Evolutionary conservation across 2,888 invertebrate genomes (phyloP).

Genomic region (Sympetrum striolatum): DNA sequence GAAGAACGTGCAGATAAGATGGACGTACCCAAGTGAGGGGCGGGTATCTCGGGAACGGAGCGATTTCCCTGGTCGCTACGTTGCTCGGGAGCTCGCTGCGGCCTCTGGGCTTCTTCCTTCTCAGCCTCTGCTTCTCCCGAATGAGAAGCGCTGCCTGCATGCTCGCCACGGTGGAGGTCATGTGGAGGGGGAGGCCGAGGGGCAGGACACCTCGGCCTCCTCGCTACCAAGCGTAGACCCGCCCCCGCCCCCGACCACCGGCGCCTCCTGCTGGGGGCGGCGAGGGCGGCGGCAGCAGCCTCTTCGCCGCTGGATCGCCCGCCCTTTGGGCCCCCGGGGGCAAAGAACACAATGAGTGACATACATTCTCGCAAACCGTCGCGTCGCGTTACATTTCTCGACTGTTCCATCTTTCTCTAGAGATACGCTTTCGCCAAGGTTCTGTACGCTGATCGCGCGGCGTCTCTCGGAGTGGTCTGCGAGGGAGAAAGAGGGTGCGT

Average conservation of each 20-base stretch:
- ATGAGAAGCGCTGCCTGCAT: constrained; percentile 95
- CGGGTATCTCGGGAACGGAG: constrained; percentile 87
- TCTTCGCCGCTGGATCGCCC: constrained; percentile 38
- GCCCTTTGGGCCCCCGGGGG: constrained; percentile 51
- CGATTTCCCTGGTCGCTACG: constrained; percentile 85
- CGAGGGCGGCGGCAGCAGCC: constrained; percentile 51
- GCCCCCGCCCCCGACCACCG: constrained; percentile 63
- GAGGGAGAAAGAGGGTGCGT: too few relatives aligned
- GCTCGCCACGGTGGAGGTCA: constrained; percentile 58
- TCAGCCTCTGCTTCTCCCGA: constrained; percentile 87
- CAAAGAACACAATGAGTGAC: constrained; percentile 21
- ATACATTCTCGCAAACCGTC: constrained; percentile 51
- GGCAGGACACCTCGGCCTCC: constrained; percentile 25
- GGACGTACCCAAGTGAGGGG: constrained; percentile 72
- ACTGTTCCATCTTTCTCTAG: too few relatives aligned
- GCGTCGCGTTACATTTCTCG: constrained; percentile 53
- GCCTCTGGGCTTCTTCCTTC: constrained; percentile 72
- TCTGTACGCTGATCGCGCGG: neutral
- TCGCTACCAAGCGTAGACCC: constrained; percentile 48
- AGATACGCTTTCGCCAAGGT: too few relatives aligned
- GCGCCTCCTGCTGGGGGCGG: constrained; percentile 55
- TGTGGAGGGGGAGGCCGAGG: constrained; percentile 35
- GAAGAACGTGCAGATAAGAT: neutral
- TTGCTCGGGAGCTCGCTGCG: constrained; percentile 79
- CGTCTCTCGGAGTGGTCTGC: neutral